Evolutionary conservation across 2,797 vertebrate genomes (phyloP).

Genomic region (Scleropages formosus): DNA sequence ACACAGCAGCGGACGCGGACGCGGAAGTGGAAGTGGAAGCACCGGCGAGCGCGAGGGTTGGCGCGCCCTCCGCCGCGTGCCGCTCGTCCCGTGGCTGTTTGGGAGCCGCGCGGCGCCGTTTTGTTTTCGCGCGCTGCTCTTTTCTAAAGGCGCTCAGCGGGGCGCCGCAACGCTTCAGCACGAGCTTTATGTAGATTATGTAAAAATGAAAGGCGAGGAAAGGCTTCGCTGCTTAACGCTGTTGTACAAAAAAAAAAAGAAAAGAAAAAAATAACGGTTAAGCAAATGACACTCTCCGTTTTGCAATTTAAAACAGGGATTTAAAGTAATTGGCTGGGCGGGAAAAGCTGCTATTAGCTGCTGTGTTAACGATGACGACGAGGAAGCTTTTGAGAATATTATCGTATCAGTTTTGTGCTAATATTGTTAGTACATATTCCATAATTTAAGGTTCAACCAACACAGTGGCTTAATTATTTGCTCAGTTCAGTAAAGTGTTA

Average conservation of each 20-base stretch:
- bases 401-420: slow-evolving; percentile 16
- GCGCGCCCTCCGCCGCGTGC: neutral
- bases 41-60: slow-evolving; percentile 20
- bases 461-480: neutral
- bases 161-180: slow-evolving; percentile 22
- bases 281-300: slow-evolving; percentile 34
- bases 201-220: slow-evolving; percentile 28
- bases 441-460: neutral
- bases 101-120: slow-evolving; percentile 17
- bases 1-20: no score
- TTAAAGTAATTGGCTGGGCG: slow-evolving; percentile 29
- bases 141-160: slow-evolving; percentile 36
- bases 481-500: neutral
- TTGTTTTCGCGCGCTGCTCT: slow-evolving; percentile 30
- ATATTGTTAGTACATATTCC: slow-evolving; percentile 15
- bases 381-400: slow-evolving; percentile 1
- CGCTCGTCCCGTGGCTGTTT: slow-evolving; percentile 8
- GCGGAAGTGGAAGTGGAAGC: slow-evolving; percentile 8
- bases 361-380: slow-evolving; percentile 8
- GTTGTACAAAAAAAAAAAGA: slow-evolving; percentile 31
- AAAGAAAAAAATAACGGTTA: slow-evolving; percentile 34
- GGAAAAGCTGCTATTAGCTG: slow-evolving; percentile 20
- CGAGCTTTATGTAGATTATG: slow-evolving; percentile 34
- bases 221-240: slow-evolving; percentile 26
- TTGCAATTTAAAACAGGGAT: slow-evolving; percentile 38